Conservation (phyloP, 2,113 vertebrate genomes). For the Hippocampus mohnikei region DNA sequence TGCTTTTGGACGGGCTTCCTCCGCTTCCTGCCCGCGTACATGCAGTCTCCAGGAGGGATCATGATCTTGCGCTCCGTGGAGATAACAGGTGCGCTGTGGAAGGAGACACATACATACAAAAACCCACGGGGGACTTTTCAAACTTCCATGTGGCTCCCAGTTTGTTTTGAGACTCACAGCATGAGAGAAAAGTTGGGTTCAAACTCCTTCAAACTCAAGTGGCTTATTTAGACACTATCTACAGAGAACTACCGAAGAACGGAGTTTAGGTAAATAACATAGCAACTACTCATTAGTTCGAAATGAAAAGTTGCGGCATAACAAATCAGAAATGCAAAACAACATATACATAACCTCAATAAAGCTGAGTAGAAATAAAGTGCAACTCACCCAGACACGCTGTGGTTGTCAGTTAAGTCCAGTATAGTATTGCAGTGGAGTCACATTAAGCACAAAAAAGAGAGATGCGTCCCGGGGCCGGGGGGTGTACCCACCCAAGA, state of each 20-base stretch:
- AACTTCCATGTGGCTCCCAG: not conserved
- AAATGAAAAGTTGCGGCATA: too few relatives aligned
- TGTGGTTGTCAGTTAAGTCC: conserved; percentile 59
- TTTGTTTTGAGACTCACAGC: not conserved
- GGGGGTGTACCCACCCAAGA: conserved; percentile 39
- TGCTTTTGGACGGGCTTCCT: conserved; percentile 94
- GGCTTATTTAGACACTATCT: not conserved
- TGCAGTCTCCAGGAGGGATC: conserved; percentile 92
- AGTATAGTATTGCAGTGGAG: conserved; percentile 56
- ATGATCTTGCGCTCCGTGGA: conserved; percentile 76
- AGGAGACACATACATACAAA: not conserved
- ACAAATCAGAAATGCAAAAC: not conserved
- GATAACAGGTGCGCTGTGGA: conserved; percentile 71
- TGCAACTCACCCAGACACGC: conserved; percentile 55
- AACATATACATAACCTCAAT: not conserved
- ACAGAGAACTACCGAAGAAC: not conserved
- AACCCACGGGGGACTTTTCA: not conserved
- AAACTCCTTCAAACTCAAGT: not conserved
- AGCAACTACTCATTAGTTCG: not conserved
- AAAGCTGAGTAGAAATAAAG: not conserved
- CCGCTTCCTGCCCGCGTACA: conserved; percentile 90
- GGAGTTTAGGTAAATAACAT: not conserved
- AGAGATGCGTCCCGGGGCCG: conserved; percentile 42
- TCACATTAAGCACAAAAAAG: conserved; percentile 50
- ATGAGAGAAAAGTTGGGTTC: not conserved